phyloP scores from a whole-genome alignment of 2,797 vertebrate species.

The Selene dorsalis region DNA sequence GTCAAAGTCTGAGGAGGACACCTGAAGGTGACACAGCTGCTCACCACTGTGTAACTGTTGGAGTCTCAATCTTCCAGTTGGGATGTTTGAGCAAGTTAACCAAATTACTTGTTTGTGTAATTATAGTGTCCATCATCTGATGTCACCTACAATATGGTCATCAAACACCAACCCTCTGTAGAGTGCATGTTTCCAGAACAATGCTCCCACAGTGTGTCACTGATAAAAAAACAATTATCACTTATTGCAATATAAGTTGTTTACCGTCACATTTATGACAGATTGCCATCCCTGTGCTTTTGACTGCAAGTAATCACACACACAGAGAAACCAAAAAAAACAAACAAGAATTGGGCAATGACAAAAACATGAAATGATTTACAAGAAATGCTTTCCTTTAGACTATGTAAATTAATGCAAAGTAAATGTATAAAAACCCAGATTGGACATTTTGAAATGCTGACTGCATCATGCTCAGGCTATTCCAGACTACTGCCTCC shows the following conservation, averaged over 20 bases:
- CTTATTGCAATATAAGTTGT: constrained; percentile 24
- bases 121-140: constrained; percentile 50
- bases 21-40: constrained; percentile 59
- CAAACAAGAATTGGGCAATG: constrained; percentile 23
- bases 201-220: neutral
- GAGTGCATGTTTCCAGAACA: constrained; percentile 35
- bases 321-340: neutral
- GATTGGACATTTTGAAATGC: constrained; percentile 71
- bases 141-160: constrained; percentile 46
- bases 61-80: constrained; percentile 33
- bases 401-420: constrained; percentile 66
- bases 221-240: constrained; percentile 42
- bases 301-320: constrained; percentile 29
- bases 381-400: constrained; percentile 42
- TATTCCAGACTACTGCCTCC: constrained; percentile 60
- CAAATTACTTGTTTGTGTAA: constrained; percentile 60
- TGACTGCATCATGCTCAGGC: constrained; percentile 53
- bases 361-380: constrained; percentile 48
- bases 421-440: constrained; percentile 52
- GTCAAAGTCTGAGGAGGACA: constrained; percentile 35
- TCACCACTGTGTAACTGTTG: constrained; percentile 24
- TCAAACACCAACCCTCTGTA: constrained; percentile 38
- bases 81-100: constrained; percentile 50
- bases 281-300: constrained; percentile 24
- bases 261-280: constrained; percentile 30